These are phyloP conservation scores for Ceraclea dissimilis DNA, from an alignment of 2,888 invertebrate genomes.

Conservation along the genomic window DNA sequence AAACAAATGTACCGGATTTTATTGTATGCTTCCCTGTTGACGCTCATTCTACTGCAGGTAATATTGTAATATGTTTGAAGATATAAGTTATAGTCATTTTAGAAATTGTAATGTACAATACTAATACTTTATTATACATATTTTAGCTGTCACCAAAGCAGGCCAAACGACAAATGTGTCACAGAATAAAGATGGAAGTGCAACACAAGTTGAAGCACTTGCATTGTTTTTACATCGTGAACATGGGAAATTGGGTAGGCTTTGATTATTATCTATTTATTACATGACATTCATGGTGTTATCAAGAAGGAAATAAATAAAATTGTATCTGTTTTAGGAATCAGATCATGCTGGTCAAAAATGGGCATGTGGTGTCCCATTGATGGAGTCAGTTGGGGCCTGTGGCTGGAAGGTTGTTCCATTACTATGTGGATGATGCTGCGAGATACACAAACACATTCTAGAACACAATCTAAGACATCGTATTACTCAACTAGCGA, in stretches of 20 bases:
- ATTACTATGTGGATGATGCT: conserved; percentile 49
- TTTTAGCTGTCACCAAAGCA: background rate
- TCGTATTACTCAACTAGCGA: conserved; percentile 15
- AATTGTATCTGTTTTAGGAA: conserved; percentile 34
- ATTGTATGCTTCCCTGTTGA: conserved; percentile 48
- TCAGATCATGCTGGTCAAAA: conserved; percentile 35
- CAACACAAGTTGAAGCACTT: background rate
- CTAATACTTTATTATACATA: too few species aligned
- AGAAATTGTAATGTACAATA: too few species aligned
- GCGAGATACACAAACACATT: conserved; percentile 31
- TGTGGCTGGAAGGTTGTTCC: conserved; percentile 57
- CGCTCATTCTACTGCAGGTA: background rate
- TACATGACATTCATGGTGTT: too few species aligned
- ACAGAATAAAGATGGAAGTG: background rate
- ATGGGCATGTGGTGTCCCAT: conserved; percentile 37
- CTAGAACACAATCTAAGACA: conserved; percentile 10
- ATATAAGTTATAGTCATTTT: too few species aligned
- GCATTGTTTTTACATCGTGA: background rate
- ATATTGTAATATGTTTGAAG: background rate
- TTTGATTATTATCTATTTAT: too few species aligned
- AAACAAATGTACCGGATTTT: conserved; percentile 47
- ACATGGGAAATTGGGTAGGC: background rate
- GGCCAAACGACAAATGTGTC: background rate
- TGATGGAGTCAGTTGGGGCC: conserved; percentile 51
- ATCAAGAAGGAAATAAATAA: too few species aligned